phyloP scores from a whole-genome alignment of 2,113 vertebrate species.

The Dasypus novemcinctus region DNA sequence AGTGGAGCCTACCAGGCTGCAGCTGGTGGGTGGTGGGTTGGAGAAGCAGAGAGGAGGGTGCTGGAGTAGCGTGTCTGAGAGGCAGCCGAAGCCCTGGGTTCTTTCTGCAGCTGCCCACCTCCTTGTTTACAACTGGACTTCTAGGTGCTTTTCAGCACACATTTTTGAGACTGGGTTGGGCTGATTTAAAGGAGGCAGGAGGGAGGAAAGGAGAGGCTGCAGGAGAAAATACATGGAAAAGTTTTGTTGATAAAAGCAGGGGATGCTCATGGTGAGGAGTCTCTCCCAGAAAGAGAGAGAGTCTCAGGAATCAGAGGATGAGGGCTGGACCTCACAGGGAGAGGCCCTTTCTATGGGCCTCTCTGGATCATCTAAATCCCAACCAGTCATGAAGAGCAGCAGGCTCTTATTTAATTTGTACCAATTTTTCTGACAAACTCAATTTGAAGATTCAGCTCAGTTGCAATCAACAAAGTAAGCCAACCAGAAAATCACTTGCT shows the following conservation, averaged over 20 bases:
- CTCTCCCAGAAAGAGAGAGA: not conserved
- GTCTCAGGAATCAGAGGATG: fast-evolving
- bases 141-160: not conserved
- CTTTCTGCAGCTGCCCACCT: not conserved
- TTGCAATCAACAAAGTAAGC: conserved; percentile 41
- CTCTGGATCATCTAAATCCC: not conserved
- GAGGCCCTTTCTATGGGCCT: not conserved
- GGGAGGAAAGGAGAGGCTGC: not conserved
- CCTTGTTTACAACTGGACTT: not conserved
- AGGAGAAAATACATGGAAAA: not conserved
- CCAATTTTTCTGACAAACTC: conserved; percentile 54
- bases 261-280: not conserved
- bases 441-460: conserved; percentile 38
- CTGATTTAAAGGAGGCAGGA: not conserved
- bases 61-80: fast-evolving
- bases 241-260: not conserved
- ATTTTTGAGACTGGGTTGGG: not conserved
- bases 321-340: not conserved
- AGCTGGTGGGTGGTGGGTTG: not conserved
- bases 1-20: no score
- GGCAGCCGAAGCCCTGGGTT: not conserved
- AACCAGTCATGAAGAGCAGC: not conserved
- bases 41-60: not conserved
- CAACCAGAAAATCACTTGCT: conserved; percentile 53
- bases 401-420: conserved; percentile 13